Evolutionary conservation across 1,140 invertebrate genomes (phyloP).

Genomic region (Halesus radiatus): DNA sequence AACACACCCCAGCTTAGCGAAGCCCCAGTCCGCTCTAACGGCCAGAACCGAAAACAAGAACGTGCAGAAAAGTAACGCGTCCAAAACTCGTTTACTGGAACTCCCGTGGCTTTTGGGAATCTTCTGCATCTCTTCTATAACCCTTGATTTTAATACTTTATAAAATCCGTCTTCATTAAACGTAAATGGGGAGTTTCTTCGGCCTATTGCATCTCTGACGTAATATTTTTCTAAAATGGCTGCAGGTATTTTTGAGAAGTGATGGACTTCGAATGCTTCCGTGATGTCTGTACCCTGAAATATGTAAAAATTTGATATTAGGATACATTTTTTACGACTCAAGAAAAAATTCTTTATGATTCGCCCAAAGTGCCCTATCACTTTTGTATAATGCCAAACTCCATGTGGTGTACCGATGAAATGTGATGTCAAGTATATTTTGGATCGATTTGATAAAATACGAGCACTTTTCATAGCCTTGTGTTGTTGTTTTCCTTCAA

Average conservation of each 20-base stretch:
- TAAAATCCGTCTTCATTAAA: conserved; percentile 81
- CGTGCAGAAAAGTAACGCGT: conserved; percentile 10
- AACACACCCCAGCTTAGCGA: conserved; percentile 10
- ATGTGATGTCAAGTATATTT: neutral
- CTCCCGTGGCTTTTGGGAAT: conserved; percentile 59
- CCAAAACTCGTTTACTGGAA: conserved; percentile 45
- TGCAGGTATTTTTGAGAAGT: conserved; percentile 70
- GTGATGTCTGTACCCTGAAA: conserved; percentile 81
- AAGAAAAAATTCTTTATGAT: too few relatives aligned
- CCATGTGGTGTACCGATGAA: neutral
- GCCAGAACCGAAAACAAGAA: conserved; percentile 37
- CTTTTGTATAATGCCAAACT: neutral
- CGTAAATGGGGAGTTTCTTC: conserved; percentile 77
- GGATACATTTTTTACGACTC: too few relatives aligned
- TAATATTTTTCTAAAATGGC: conserved; percentile 75
- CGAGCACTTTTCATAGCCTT: too few relatives aligned
- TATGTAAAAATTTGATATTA: neutral
- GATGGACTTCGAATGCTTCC: conserved; percentile 80
- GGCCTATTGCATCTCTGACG: conserved; percentile 69
- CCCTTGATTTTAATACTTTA: conserved; percentile 74
- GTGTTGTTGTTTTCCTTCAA: too few relatives aligned
- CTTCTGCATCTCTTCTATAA: conserved; percentile 68
- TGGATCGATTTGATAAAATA: too few relatives aligned
- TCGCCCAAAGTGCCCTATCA: too few relatives aligned
- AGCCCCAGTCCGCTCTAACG: neutral